phyloP scores from a whole-genome alignment of 2,113 vertebrate genomes.

The Lophochroa leadbeateri region DNA sequence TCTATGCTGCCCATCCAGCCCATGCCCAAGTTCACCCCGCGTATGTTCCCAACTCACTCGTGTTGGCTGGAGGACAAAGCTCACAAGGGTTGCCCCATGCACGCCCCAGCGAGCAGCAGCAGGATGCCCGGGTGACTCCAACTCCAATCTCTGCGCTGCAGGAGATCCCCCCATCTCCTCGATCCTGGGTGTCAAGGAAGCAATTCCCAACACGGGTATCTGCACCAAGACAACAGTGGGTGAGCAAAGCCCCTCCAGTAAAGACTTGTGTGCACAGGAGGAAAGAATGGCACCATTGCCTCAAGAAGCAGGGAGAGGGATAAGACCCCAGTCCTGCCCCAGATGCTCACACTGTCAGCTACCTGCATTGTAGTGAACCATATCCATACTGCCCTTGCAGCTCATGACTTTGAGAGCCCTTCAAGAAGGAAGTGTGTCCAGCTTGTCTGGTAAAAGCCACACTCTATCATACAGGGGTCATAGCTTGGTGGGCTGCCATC shows the following conservation, averaged over 20 bases:
- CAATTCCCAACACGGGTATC: conserved; percentile 91
- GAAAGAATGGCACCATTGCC: background rate
- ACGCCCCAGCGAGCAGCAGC: conserved; percentile 89
- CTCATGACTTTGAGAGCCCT: background rate
- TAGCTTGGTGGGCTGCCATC: background rate
- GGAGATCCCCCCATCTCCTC: conserved; percentile 89
- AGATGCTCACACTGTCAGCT: background rate
- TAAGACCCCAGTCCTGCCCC: background rate
- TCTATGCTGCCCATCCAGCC: background rate
- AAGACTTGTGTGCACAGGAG: background rate
- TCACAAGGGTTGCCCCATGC: conserved; percentile 96
- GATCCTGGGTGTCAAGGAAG: conserved; percentile 85
- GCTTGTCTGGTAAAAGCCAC: background rate
- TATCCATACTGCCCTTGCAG: background rate
- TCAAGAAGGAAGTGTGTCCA: background rate
- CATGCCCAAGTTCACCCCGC: background rate
- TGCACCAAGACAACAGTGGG: background rate
- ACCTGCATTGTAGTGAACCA: background rate
- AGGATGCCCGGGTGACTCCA: conserved; percentile 87
- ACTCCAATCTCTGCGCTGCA: conserved; percentile 89
- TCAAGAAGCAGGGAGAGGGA: background rate
- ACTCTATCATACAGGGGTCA: background rate
- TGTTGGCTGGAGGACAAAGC: conserved; percentile 86
- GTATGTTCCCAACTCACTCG: conserved; percentile 76
- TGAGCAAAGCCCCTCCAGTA: background rate